Percentiles rank a stretch among this genome's conserved stretches.
phyloP scores from a whole-genome alignment of 92 coral and sea anemone species.

The Zoanthus solanderi region DNA sequence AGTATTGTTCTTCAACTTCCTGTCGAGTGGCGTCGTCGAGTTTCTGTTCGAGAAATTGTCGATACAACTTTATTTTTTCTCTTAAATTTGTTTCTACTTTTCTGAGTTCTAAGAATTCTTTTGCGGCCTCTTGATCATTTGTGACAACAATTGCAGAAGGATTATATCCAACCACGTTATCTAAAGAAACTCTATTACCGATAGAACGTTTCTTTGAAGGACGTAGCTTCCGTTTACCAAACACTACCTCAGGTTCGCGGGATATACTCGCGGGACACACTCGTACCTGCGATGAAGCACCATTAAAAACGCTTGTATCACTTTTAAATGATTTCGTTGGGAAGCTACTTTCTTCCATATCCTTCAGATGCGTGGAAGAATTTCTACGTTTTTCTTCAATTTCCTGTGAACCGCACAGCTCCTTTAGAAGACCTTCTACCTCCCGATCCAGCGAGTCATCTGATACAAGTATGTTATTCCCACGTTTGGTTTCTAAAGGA shows the following conservation, averaged over 20 bases:
- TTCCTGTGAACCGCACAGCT: conserved; percentile 6
- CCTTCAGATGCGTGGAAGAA: neutral
- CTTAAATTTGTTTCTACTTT: conserved; percentile 76
- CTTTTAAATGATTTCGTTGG: neutral
- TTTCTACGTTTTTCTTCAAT: neutral
- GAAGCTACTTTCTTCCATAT: neutral
- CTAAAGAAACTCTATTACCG: neutral
- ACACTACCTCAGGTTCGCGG: neutral
- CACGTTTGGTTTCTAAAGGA: neutral
- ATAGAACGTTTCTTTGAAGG: neutral
- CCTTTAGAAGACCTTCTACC: conserved; percentile 71
- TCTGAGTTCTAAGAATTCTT: conserved; percentile 52
- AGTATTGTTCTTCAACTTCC: conserved; percentile 88
- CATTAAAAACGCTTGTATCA: neutral
- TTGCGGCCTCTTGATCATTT: conserved; percentile 51
- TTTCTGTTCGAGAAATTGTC: conserved; percentile 79
- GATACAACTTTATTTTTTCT: conserved; percentile 71
- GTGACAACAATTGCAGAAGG: conserved; percentile 12
- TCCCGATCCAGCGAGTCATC: conserved; percentile 85
- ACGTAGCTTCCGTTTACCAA: neutral
- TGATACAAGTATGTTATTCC: conserved; percentile 43
- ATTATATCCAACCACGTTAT: neutral
- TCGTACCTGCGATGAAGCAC: neutral
- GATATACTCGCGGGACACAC: neutral
- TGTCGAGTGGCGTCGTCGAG: conserved; percentile 75